These are phyloP conservation scores for Monopis laevigella DNA, from an alignment of 2,888 invertebrate species.

Conservation along the genomic window DNA sequence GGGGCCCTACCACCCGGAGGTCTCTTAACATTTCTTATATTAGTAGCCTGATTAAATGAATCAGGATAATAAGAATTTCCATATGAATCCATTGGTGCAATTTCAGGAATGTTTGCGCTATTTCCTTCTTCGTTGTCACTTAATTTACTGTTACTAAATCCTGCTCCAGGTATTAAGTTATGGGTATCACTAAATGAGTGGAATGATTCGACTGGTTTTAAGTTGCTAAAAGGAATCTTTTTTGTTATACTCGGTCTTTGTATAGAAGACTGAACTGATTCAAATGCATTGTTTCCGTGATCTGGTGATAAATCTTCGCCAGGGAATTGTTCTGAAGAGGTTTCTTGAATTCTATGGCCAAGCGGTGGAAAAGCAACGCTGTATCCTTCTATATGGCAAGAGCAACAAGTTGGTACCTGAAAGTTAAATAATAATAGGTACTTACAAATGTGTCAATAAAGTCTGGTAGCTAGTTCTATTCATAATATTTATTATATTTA, in stretches of 20 bases:
- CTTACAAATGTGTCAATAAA: neutral
- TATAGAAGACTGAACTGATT: slow-evolving; percentile 47
- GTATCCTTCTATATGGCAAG: slow-evolving; percentile 83
- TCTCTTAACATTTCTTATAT: slow-evolving; percentile 45
- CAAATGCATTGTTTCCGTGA: slow-evolving; percentile 52
- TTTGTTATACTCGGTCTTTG: slow-evolving; percentile 42
- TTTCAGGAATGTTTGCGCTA: slow-evolving; percentile 23
- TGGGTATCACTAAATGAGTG: slow-evolving; percentile 38
- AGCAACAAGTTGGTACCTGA: slow-evolving; percentile 81
- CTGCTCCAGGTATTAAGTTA: slow-evolving; percentile 43
- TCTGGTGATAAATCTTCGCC: slow-evolving; percentile 63
- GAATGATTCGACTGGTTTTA: slow-evolving; percentile 42
- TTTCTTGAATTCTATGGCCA: slow-evolving; percentile 59
- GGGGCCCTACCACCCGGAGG: slow-evolving; percentile 35
- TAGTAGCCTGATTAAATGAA: slow-evolving; percentile 51
- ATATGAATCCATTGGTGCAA: slow-evolving; percentile 48
- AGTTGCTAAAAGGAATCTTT: slow-evolving; percentile 37
- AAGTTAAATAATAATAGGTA: slow-evolving; percentile 19
- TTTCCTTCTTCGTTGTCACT: slow-evolving; percentile 38
- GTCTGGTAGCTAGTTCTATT: neutral
- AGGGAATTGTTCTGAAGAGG: slow-evolving; percentile 63
- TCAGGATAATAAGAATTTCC: slow-evolving; percentile 53
- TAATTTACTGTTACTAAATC: slow-evolving; percentile 35
- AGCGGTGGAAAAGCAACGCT: slow-evolving; percentile 73
- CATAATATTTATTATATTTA: neutral